Percentiles rank a stretch among this genome's conserved stretches.
These are phyloP conservation scores for Eubucco bourcierii DNA, from an alignment of 2,113 vertebrate genomes.

Conservation along the genomic window DNA sequence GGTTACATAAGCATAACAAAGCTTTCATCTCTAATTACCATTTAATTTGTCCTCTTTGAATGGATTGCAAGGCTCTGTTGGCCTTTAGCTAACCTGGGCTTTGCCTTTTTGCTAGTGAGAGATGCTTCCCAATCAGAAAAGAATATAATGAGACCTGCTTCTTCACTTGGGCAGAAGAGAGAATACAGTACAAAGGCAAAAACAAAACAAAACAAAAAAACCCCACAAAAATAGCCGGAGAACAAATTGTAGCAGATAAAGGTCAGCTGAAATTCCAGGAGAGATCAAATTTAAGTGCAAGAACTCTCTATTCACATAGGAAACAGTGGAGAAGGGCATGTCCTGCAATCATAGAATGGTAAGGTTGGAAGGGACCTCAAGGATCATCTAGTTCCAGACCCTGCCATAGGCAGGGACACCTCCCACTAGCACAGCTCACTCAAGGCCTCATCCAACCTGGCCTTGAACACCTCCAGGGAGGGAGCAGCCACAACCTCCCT, in stretches of 20 bases:
- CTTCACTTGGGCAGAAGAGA: not conserved
- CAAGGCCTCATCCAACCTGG: too few relatives aligned
- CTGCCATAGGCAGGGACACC: too few relatives aligned
- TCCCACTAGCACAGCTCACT: too few relatives aligned
- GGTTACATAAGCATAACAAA: slow-evolving; percentile 58
- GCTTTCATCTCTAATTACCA: slow-evolving; percentile 57
- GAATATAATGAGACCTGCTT: not conserved
- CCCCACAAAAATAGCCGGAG: not conserved
- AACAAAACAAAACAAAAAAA: not conserved
- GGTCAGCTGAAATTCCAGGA: not conserved
- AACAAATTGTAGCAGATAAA: not conserved
- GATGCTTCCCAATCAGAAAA: not conserved
- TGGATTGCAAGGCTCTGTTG: not conserved
- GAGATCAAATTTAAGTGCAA: not conserved
- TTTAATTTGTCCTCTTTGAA: slow-evolving; percentile 45
- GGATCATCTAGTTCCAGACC: too few relatives aligned
- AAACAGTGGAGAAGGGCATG: not conserved
- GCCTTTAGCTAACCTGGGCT: not conserved
- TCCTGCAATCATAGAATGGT: too few relatives aligned
- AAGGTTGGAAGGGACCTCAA: too few relatives aligned
- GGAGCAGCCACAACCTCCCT: too few relatives aligned
- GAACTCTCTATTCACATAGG: not conserved
- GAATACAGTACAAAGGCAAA: not conserved
- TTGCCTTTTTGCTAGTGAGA: not conserved
- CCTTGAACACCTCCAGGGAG: too few relatives aligned